These are phyloP conservation scores for Mactra quadrangularis DNA, from an alignment of 1,140 invertebrate genomes.

Conservation along the genomic window DNA sequence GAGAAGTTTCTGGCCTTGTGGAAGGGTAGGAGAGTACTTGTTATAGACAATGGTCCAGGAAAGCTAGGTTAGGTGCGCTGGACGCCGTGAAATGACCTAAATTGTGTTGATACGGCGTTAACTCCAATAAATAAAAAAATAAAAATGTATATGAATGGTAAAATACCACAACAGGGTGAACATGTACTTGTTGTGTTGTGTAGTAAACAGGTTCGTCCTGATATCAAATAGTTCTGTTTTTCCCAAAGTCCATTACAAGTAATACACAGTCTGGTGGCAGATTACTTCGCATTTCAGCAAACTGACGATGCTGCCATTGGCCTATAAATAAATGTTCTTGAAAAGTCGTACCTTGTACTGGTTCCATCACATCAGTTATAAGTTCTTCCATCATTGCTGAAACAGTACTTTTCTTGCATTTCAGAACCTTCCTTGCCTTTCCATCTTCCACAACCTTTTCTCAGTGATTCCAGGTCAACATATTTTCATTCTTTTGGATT, in stretches of 20 bases:
- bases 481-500: conserved; percentile 27
- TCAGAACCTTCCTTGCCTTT: conserved; percentile 39
- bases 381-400: conserved; percentile 33
- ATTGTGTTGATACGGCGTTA: no score
- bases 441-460: conserved; percentile 29
- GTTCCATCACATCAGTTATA: background rate
- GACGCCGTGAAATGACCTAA: no score
- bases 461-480: conserved; percentile 45
- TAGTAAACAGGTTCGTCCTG: conserved; percentile 55
- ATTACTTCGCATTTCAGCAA: conserved; percentile 24
- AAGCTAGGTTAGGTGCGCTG: no score
- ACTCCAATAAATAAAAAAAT: no score
- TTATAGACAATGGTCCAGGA: no score
- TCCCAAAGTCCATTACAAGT: conserved; percentile 53
- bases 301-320: conserved; percentile 47
- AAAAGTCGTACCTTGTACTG: conserved; percentile 39
- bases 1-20: no score
- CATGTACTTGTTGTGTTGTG: conserved; percentile 34
- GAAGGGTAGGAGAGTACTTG: no score
- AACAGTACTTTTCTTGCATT: conserved; percentile 5
- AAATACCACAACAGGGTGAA: conserved; percentile 52
- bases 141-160: no score
- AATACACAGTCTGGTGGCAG: conserved; percentile 43
- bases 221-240: conserved; percentile 40
- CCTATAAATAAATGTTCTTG: conserved; percentile 24